These are phyloP conservation scores for Clarias platycephalus DNA, from an alignment of 2,797 vertebrate species.

Conservation along the genomic window DNA sequence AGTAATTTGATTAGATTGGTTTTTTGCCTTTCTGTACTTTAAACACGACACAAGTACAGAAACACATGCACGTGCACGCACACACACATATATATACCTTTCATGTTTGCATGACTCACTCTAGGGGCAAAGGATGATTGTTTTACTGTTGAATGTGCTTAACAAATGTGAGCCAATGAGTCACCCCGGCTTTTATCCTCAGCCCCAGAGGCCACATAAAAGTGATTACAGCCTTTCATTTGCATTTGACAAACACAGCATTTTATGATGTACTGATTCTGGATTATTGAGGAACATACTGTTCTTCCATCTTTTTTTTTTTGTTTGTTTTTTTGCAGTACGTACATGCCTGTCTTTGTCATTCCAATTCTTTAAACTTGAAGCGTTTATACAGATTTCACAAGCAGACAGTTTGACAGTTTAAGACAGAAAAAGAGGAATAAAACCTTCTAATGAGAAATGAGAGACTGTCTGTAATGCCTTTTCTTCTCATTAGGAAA, in stretches of 20 bases:
- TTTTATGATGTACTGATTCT: not conserved
- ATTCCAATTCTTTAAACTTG: not conserved
- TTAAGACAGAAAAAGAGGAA: not conserved
- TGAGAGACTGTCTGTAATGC: not conserved
- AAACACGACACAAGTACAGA: not conserved
- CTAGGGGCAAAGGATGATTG: constrained; percentile 18
- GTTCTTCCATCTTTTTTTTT: not conserved
- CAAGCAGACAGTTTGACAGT: not conserved
- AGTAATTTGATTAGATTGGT: not conserved
- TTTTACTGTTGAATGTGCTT: constrained; percentile 35
- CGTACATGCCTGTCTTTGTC: not conserved
- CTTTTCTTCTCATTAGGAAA: constrained; percentile 40
- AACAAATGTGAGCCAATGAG: constrained; percentile 35
- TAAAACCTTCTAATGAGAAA: constrained; percentile 11
- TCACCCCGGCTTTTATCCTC: constrained; percentile 40
- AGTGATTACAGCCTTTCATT: constrained; percentile 36
- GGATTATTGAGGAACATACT: constrained; percentile 8
- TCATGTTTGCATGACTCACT: constrained; percentile 20
- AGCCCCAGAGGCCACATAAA: constrained; percentile 37
- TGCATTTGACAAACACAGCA: constrained; percentile 26
- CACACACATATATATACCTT: constrained; percentile 6
- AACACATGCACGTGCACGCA: not conserved
- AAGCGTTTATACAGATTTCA: constrained; percentile 26
- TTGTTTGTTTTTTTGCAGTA: not conserved
- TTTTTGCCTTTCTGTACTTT: not conserved